Base-by-base conservation (phyloP, 35 echinoderm and acorn worm species). In the Ptychodera flava region DNA sequence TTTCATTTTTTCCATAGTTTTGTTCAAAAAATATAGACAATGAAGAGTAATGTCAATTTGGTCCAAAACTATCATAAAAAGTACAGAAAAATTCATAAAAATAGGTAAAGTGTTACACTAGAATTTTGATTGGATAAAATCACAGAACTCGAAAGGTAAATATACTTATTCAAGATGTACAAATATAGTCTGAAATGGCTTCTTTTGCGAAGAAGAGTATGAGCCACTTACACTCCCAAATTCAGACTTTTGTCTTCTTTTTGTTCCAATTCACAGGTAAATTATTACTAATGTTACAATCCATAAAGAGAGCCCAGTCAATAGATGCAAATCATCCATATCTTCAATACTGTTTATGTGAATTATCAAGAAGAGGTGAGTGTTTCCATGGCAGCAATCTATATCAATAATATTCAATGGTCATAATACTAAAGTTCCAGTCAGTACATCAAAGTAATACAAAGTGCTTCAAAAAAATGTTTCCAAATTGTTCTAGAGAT, bases 211-310 rank as follows among this genome's bases (percentile, higher is more conserved):
- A 77, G 15, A 77, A 77, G n/a, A n/a, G 15, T 15, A 77, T 77
- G 75, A 15, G 75, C 75, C 15, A n/a, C 15, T 15, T 77, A 15
- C 15, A n/a, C 15, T 15, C 15, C n/a, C 75, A 15, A 15, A n/a
- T 15, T n/a, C 75, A n/a, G 15, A 77, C 15, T 77, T 77, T n/a
- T 77, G 75, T 15, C 15, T n/a, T 77, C 75, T 77, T 77, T n/a
- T 77, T 77, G n/a, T 15, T 77, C n/a, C 75, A 77, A n/a, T 32
- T 84, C 34, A 36, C 86, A 99, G 96, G 90, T 88, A 99, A 99
- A 78, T 85, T 99, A 80, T 85, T 99, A 78, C 35, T 99, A 79
- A 99, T 99, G 96, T 85, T 99, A 35, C 96, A 99, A 85, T 92
- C 96, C 0, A 85, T 94, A 34, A 99, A 99, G 91, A 88, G 96